Percentiles rank a stretch among this genome's conserved stretches.
phyloP scores from a whole-genome alignment of 2,113 vertebrate species.

The Naja naja region DNA sequence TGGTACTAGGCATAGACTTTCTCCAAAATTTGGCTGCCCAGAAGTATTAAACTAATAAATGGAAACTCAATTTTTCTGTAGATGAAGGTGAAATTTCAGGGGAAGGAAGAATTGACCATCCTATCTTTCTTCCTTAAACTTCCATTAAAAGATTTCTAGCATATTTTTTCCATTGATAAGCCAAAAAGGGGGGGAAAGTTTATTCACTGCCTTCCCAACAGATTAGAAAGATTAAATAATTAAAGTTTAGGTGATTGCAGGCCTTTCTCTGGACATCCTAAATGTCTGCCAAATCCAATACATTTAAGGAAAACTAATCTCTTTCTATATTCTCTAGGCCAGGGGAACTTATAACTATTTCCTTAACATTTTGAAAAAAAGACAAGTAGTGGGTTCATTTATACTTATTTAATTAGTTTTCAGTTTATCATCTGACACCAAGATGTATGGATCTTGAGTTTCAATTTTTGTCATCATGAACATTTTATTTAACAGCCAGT shows the following conservation, averaged over 20 bases:
- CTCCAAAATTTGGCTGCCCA: neutral
- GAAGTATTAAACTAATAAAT: neutral
- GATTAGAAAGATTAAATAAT: neutral
- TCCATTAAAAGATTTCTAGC: neutral
- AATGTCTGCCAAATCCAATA: neutral
- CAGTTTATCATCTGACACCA: neutral
- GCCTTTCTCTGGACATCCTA: neutral
- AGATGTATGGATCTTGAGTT: neutral
- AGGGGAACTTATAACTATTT: neutral
- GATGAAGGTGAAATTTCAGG: neutral
- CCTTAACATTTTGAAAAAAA: neutral
- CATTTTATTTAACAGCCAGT: neutral
- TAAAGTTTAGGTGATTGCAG: neutral
- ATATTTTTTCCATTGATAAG: neutral
- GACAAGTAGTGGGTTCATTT: neutral
- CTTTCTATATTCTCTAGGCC: neutral
- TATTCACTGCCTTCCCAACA: neutral
- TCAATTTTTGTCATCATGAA: neutral
- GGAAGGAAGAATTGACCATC: neutral
- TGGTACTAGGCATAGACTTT: neutral
- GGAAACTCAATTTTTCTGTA: neutral
- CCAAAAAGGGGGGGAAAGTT: neutral
- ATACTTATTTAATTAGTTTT: neutral
- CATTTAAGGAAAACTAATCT: neutral
- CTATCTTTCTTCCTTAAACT: neutral